These are phyloP conservation scores for Hippocampus abdominalis DNA, from an alignment of 2,113 vertebrate species.

Conservation along the genomic window DNA sequence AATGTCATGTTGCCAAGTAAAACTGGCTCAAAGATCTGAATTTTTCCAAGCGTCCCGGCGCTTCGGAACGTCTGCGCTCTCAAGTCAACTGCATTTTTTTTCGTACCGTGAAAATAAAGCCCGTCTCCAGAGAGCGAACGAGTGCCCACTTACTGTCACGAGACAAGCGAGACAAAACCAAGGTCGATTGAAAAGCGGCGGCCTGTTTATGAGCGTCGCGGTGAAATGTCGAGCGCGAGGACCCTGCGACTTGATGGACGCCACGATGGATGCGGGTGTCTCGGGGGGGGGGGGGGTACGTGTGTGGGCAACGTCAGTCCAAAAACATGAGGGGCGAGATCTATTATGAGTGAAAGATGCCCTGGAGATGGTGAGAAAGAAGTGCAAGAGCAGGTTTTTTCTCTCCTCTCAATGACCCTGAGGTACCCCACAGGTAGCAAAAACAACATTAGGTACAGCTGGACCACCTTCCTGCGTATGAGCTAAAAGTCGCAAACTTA, in stretches of 20 bases:
- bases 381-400: constrained; percentile 36
- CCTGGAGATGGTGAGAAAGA: constrained; percentile 19
- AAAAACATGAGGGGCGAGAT: constrained; percentile 32
- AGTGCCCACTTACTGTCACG: background rate
- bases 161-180: constrained; percentile 55
- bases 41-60: background rate
- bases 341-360: constrained; percentile 43
- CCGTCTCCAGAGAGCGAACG: background rate
- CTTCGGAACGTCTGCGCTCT: constrained; percentile 8
- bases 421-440: no score
- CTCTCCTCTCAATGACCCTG: background rate
- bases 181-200: constrained; percentile 61
- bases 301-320: constrained; percentile 24
- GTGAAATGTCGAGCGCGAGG: constrained; percentile 67
- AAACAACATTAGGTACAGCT: no score
- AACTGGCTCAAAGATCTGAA: background rate
- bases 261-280: constrained; percentile 34
- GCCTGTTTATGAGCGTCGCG: constrained; percentile 49
- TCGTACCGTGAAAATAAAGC: background rate
- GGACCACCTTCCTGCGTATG: no score
- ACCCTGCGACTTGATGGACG: constrained; percentile 20
- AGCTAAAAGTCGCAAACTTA: no score
- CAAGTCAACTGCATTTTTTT: constrained; percentile 8
- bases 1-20: background rate
- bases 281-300: constrained; percentile 19